phyloP scores from a whole-genome alignment of 92 coral and sea anemone genomes.

The Scolanthus callimorphus region DNA sequence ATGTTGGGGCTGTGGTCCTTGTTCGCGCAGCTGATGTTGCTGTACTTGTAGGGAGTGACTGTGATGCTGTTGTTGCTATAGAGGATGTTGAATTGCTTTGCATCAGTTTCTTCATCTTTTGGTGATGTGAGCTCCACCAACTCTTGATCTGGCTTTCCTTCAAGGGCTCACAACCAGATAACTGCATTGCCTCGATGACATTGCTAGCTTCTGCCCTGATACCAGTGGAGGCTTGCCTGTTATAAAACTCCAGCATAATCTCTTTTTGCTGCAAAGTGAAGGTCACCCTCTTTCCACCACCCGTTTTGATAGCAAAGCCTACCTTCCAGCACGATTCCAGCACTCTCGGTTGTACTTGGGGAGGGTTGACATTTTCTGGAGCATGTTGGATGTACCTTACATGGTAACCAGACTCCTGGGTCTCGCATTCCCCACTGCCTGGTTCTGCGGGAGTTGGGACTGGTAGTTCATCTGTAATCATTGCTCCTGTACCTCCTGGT shows the following conservation, averaged over 20 bases:
- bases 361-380: conserved; percentile 2
- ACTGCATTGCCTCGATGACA: conserved; percentile 17
- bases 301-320: conserved; percentile 31
- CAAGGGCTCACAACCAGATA: conserved; percentile 12
- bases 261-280: conserved; percentile 25
- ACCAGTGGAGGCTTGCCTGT: conserved; percentile 25
- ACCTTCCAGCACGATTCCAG: too few relatives aligned
- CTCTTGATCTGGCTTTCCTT: conserved; percentile 27
- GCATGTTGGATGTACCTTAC: conserved; percentile 24
- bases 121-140: conserved; percentile 29
- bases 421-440: not conserved
- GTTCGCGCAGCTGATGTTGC: not conserved
- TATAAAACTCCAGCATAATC: conserved; percentile 31
- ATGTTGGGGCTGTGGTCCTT: not conserved
- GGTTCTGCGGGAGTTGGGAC: not conserved
- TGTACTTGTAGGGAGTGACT: not conserved
- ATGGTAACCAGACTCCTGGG: conserved; percentile 2
- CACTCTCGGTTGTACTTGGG: not conserved
- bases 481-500: conserved; percentile 7
- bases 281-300: conserved; percentile 15
- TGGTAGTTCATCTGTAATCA: not conserved
- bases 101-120: conserved; percentile 18
- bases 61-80: not conserved
- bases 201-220: conserved; percentile 18
- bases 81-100: not conserved